Evolutionary conservation across 2,113 vertebrate genomes (phyloP), one percentile per base, ranked within the genome.

Genomic region (Agapornis roseicollis): DNA sequence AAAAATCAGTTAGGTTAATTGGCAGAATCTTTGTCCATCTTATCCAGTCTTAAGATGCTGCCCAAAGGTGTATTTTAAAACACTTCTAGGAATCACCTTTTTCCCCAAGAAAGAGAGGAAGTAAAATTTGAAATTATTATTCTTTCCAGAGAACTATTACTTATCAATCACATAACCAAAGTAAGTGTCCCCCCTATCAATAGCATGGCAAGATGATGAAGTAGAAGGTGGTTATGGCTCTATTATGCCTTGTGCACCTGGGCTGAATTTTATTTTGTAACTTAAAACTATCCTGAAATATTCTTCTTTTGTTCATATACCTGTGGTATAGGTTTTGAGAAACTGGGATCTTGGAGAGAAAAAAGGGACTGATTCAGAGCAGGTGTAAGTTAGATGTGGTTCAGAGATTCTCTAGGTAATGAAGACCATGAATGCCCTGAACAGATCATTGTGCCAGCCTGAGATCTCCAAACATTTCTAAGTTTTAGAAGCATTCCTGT

Each of bases 251-350:
- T 73, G 17, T 49, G 16, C 28, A 28, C 15, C 15, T n/a, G 12
- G 56, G 6, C 10, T 68, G 3, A 63, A 70, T 90, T 77, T 73
- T 53, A n/a, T 15, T 83, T 74, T 71, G 4, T 33, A 35, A 9
- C 9, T 66, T 85, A 46, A 76, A 82, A 50, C 6, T 85, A 13
- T 28, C 3, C 37, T 88, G n/a, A 22, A 41, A 28, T 42, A 74
- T 17, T 17, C 4, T 77, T 83, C 13, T 69, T 85, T 66, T 69
- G 13, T 73, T 84, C 31, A 53, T 53, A 52, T 35, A 70, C 13
- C n/a, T 1, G 0, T 73, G 9, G 7, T n/a, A 41, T 0, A 1
- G 6, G 4, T 52, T 90, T 82, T 52, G 46, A 72, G 83, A 71
- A 85, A 68, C 0, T 17, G 5, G 64, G 24, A 14, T 85, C 29